Evolutionary conservation across 2,797 vertebrate genomes (phyloP), one percentile per base, ranked within the genome.

Genomic region (Myotis pilosus): DNA sequence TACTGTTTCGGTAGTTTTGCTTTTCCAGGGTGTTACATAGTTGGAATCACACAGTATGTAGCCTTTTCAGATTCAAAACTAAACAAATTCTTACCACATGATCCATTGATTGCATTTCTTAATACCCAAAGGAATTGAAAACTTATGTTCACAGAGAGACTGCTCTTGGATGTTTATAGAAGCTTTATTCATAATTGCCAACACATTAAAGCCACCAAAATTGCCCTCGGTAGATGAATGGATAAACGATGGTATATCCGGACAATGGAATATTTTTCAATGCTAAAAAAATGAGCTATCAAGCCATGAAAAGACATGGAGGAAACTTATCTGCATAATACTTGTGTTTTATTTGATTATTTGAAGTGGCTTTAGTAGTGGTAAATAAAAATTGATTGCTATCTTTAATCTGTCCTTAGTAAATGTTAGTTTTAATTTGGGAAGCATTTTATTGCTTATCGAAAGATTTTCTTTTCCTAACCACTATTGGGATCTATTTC

Each of bases 341-440:
- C 11, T 55, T 51, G 10, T 16, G 84, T 92, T 91, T n/a, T 22
- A 75, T 82, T 92, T 64, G 25, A 66, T 80, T 79, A 53, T 84
- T 62, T 87, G 80, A 88, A 55, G 41, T 69, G 62, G 5, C 36
- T 80, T 87, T 89, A 84, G 17, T 53, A 89, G 60, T 47, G 30
- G 2, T 47, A 69, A 84, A 87, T 87, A 53, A 80, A 36, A 80
- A 86, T 25, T 49, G 15, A 74, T 47, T 81, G 5, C 23, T 84
- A 5, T 93, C 17, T 87, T 69, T 78, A 71, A 9, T 44, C 28
- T 92, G 51, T 55, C 12, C 25, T 44, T 89, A 33, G 47, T 75
- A 87, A 81, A 55, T 53, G 92, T 69, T 84, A 87, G n/a, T 89
- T 87, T 94, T 93, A 80, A 91, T 87, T 94, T 79, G 12, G 44